Evolutionary conservation across 2,113 vertebrate genomes (phyloP), one percentile per base, ranked within the genome.

Genomic region (Paramormyrops kingsleyae): DNA sequence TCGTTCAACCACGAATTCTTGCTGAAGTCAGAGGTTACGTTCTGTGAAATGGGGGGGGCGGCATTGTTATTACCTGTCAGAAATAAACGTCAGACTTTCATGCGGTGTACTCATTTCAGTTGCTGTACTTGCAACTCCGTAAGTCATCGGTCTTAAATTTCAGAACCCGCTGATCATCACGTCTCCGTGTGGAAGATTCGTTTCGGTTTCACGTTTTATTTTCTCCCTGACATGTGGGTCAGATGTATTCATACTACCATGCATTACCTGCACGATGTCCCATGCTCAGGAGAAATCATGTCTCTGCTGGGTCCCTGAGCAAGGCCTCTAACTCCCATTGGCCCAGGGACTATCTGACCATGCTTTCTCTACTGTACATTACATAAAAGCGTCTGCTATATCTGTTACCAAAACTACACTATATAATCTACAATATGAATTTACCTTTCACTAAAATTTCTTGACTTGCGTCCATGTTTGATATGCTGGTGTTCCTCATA

Each of bases 51-150:
- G 12, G 86, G 9, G 86, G 9, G 42, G 15, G 35, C 10, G 44
- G 19, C 7, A 66, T 44, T 44, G 4, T 44, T 24, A 44, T 66
- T 44, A 5, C 74, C n/a, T 88, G 87, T 88, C 56, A 88, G 49
- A 88, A 88, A 88, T 88, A 88, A 88, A 62, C 21, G 1, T 62
- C 49, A 39, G 42, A 56, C 86, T 87, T 87, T 56, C 49, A 87
- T 39, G 19, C 42, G 86, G 86, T 6, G 47, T 87, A 17, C 12
- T 15, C 12, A 0, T 50, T 50, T 50, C 49, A 50, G 7, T 31
- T 87, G 49, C 50, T 59, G 27, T 87, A 15, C 50, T 50, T 31
- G 31, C 6, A 53, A n/a, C 17, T 31, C 8, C 83, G 47, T 84
- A 31, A 70, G 10, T 70, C 62, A 31, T 70, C 62, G 10, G 62